These are phyloP conservation scores for Hermetia illucens DNA, from an alignment of 1,140 invertebrate genomes.

Conservation along the genomic window DNA sequence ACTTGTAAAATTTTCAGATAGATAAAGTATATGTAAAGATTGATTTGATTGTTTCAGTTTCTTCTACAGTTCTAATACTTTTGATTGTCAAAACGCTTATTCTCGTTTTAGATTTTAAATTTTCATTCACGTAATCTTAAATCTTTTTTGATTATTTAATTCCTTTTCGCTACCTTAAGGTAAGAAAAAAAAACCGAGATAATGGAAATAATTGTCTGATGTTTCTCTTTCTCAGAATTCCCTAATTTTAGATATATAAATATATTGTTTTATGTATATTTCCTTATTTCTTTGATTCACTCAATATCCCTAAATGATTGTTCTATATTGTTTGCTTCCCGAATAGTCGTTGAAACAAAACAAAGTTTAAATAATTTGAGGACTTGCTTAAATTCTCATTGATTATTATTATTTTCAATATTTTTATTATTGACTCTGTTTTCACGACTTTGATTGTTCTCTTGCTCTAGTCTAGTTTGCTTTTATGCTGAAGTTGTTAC, in stretches of 20 bases:
- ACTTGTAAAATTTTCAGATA: no score
- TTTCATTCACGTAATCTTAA: slow-evolving; percentile 12
- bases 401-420: slow-evolving; percentile 3
- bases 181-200: no score
- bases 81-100: slow-evolving; percentile 32
- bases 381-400: slow-evolving; percentile 16
- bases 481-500: slow-evolving; percentile 5
- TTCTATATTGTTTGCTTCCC: neutral
- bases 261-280: slow-evolving; percentile 4
- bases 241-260: no score
- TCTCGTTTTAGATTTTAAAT: slow-evolving; percentile 20
- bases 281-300: slow-evolving; percentile 16
- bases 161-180: no score
- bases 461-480: slow-evolving; percentile 13
- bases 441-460: neutral
- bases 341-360: slow-evolving; percentile 11
- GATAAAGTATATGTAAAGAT: neutral
- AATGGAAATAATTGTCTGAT: no score
- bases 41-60: slow-evolving; percentile 3
- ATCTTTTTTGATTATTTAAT: no score
- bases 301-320: no score
- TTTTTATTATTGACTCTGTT: slow-evolving; percentile 15
- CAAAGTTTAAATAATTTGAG: slow-evolving; percentile 3
- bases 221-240: no score
- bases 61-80: slow-evolving; percentile 8